phyloP scores from a whole-genome alignment of 2,113 vertebrate genomes.

The Oxyruncus cristatus region DNA sequence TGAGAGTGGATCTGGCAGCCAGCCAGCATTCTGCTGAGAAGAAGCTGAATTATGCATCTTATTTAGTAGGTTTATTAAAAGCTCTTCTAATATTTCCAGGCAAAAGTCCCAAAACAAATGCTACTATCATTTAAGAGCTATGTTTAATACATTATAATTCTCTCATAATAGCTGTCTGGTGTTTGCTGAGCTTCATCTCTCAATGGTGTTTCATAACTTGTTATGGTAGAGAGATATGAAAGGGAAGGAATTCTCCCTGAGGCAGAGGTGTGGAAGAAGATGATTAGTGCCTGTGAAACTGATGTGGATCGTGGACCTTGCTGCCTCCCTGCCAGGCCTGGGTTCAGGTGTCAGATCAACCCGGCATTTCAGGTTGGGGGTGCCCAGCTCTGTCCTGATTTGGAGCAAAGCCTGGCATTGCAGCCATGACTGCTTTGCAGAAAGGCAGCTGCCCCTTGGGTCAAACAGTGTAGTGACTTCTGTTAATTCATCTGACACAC shows the following conservation, averaged over 20 bases:
- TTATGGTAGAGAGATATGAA: constrained; percentile 23
- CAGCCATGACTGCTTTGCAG: not conserved
- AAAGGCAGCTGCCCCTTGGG: not conserved
- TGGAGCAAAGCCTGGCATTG: not conserved
- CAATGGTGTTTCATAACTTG: constrained; percentile 46
- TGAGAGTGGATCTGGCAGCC: constrained; percentile 33
- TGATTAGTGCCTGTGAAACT: not conserved
- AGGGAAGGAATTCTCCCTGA: not conserved
- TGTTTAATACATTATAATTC: constrained; percentile 51
- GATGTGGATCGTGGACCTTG: rapidly evolving
- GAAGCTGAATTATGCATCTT: constrained; percentile 72
- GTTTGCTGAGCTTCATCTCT: constrained; percentile 58
- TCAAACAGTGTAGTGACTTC: not conserved
- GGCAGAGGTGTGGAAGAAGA: not conserved
- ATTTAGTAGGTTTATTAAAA: constrained; percentile 76
- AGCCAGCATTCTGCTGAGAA: not conserved
- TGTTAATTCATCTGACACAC: not conserved
- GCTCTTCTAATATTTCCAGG: constrained; percentile 57
- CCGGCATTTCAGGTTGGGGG: not conserved
- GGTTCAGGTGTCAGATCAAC: not conserved
- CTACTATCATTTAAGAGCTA: constrained; percentile 56
- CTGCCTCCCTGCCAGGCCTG: not conserved
- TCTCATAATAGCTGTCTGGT: constrained; percentile 57
- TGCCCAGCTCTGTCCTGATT: not conserved
- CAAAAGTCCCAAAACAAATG: constrained; percentile 71